These are phyloP conservation scores for Rhizoglyphus robini DNA, from an alignment of 1,140 invertebrate species.

Conservation along the genomic window DNA sequence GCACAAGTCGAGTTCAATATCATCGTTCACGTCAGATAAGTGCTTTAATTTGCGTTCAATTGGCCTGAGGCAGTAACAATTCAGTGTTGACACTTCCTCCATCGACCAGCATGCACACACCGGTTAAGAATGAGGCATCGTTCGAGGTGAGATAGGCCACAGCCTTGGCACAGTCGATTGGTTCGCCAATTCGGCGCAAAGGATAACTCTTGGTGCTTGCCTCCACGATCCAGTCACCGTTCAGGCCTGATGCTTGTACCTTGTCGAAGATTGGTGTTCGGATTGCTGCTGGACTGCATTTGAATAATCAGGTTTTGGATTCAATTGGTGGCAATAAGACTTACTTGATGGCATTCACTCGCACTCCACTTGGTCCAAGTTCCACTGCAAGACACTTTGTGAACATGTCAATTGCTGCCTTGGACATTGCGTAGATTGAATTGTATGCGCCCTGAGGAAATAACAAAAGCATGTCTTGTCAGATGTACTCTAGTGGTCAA, in stretches of 20 bases:
- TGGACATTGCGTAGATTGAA: constrained; percentile 29
- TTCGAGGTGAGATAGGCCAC: constrained; percentile 71
- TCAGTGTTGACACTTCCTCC: constrained; percentile 39
- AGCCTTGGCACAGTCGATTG: constrained; percentile 44
- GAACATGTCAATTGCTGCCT: constrained; percentile 33
- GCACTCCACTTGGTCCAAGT: constrained; percentile 34
- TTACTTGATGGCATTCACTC: too few species aligned
- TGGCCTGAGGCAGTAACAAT: background rate
- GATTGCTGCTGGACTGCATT: constrained; percentile 36
- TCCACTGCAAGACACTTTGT: constrained; percentile 34
- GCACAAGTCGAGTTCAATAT: too few species aligned
- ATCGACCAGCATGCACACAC: constrained; percentile 61
- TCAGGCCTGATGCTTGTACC: background rate
- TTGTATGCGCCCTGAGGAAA: background rate
- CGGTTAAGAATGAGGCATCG: constrained; percentile 63
- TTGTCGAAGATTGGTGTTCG: constrained; percentile 16
- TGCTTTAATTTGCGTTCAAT: too few species aligned
- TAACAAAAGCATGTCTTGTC: background rate
- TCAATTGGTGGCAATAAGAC: background rate
- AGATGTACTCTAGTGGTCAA: too few species aligned
- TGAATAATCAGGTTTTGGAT: constrained; percentile 42
- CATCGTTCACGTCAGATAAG: too few species aligned
- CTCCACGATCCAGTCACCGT: background rate
- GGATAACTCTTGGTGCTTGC: background rate
- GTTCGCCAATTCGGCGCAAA: constrained; percentile 16